Evolutionary conservation across 2,113 vertebrate species (phyloP).

Genomic region (Rallus limicola): DNA sequence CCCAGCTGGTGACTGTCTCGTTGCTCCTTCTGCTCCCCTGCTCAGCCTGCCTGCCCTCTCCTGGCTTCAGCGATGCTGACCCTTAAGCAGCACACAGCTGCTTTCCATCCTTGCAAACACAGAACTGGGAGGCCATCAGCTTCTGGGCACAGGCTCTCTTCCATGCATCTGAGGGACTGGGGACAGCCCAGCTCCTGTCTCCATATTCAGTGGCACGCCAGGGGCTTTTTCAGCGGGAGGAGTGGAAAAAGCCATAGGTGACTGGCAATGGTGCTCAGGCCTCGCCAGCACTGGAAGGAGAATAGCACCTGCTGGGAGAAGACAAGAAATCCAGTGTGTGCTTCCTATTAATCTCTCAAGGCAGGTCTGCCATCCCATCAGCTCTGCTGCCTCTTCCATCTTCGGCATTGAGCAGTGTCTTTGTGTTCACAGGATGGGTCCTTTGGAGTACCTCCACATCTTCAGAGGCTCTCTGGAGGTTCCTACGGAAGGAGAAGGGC

Average conservation of each 20-base stretch:
- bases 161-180: not conserved
- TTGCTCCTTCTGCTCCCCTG: not conserved
- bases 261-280: not conserved
- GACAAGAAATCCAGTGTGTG: not conserved
- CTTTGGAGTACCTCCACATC: fast-evolving
- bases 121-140: not conserved
- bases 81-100: not conserved
- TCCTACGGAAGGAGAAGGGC: not conserved
- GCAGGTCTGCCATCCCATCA: not conserved
- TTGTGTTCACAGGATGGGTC: not conserved
- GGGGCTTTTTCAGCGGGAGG: not conserved
- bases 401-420: not conserved
- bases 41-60: not conserved
- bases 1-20: not conserved
- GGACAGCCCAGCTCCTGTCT: not conserved
- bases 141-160: not conserved
- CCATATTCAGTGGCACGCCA: fast-evolving
- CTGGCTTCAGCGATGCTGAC: not conserved
- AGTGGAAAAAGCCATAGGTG: not conserved
- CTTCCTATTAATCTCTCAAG: not conserved
- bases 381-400: not conserved
- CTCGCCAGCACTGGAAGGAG: not conserved
- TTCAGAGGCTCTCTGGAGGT: not conserved
- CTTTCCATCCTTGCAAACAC: not conserved
- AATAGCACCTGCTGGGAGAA: not conserved